A percentile compares a stretch with the other conserved stretches of the same genome.
phyloP scores from a whole-genome alignment of 2,888 invertebrate genomes.

The Arge pagana region DNA sequence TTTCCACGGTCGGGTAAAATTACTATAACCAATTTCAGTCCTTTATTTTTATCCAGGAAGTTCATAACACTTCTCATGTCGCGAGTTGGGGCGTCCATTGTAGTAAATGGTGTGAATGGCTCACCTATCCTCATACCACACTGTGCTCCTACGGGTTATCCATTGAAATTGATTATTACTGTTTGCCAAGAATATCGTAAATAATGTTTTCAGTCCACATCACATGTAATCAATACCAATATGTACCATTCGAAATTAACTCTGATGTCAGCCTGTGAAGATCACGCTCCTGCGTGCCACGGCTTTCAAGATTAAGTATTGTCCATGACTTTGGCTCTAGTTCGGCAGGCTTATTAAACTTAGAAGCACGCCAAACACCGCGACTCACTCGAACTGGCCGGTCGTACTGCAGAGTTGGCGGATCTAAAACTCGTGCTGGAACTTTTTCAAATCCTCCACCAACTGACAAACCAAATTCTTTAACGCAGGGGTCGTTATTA shows the following conservation, averaged over 20 bases:
- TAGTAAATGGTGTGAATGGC: conserved; percentile 35
- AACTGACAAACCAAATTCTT: conserved; percentile 83
- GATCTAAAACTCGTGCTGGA: conserved; percentile 74
- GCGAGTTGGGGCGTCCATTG: conserved; percentile 23
- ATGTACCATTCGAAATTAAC: conserved; percentile 42
- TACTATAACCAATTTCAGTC: conserved; percentile 65
- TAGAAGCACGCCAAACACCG: conserved; percentile 58
- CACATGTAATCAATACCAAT: too few species aligned
- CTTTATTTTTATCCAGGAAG: conserved; percentile 38
- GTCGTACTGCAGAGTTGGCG: conserved; percentile 77
- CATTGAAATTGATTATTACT: background rate
- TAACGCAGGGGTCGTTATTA: conserved; percentile 63
- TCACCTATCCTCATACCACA: conserved; percentile 46
- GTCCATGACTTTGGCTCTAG: conserved; percentile 57
- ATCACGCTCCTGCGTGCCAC: conserved; percentile 29
- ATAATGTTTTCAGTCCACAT: too few species aligned
- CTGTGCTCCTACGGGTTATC: conserved; percentile 24
- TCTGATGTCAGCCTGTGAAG: conserved; percentile 38
- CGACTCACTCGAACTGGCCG: conserved; percentile 42
- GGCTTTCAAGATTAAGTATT: conserved; percentile 55
- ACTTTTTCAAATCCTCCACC: conserved; percentile 75
- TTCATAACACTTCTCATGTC: conserved; percentile 32
- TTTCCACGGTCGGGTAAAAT: conserved; percentile 63
- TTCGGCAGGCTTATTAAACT: conserved; percentile 48
- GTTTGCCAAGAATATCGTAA: too few species aligned